Evolutionary conservation across 1,140 invertebrate genomes (phyloP).

Genomic region (Nephila pilipes): DNA sequence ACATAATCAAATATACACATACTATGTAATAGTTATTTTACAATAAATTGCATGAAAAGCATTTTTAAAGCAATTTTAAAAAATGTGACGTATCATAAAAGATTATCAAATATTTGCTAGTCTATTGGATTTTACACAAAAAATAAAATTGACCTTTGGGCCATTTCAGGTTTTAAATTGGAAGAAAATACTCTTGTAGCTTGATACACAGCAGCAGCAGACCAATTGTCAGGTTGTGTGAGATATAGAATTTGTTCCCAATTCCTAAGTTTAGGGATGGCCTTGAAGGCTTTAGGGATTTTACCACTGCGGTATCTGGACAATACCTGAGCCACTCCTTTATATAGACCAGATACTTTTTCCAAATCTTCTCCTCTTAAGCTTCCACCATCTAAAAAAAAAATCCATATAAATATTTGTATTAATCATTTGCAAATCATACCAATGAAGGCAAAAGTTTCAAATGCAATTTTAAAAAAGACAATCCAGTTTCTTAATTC

Average conservation of each 20-base stretch:
- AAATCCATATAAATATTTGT: neutral
- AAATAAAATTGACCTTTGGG: constrained; percentile 86
- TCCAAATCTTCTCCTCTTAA: constrained; percentile 41
- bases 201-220: constrained; percentile 97
- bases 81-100: no score
- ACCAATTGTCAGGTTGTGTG: constrained; percentile 86
- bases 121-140: neutral
- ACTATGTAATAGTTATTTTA: no score
- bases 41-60: no score
- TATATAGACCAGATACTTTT: constrained; percentile 88
- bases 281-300: constrained; percentile 98
- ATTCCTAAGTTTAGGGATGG: constrained; percentile 94
- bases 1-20: no score
- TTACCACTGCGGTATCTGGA: constrained; percentile 96
- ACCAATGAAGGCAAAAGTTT: no score
- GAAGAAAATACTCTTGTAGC: constrained; percentile 97
- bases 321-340: constrained; percentile 92
- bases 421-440: no score
- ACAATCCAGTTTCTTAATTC: no score
- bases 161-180: constrained; percentile 97
- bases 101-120: neutral
- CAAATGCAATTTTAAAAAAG: no score
- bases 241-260: constrained; percentile 95
- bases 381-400: constrained; percentile 51
- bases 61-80: no score